phyloP scores from a whole-genome alignment of 1,140 invertebrate species.

The Bilobella aurantiaca region DNA sequence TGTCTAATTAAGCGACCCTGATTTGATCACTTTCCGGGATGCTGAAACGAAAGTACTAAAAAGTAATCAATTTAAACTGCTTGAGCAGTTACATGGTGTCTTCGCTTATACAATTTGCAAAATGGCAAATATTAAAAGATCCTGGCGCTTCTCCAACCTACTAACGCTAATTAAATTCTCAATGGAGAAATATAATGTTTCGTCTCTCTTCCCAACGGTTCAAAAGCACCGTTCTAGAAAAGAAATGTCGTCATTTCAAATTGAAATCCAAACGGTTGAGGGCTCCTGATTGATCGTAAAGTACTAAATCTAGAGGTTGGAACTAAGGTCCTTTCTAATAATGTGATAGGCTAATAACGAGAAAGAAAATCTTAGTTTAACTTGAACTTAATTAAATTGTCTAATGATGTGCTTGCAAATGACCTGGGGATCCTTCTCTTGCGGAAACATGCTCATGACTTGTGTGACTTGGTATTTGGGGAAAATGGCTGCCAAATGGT shows the following conservation, averaged over 20 bases:
- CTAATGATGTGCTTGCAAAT: constrained; percentile 75
- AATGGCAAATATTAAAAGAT: background rate
- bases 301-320: too few relatives aligned
- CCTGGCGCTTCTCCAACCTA: background rate
- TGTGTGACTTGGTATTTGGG: constrained; percentile 74
- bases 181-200: too few relatives aligned
- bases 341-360: background rate
- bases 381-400: constrained; percentile 46
- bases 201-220: too few relatives aligned
- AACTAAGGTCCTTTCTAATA: background rate
- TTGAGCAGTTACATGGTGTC: constrained; percentile 24
- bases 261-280: too few relatives aligned
- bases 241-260: too few relatives aligned
- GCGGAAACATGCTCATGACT: constrained; percentile 72
- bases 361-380: background rate
- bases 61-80: constrained; percentile 15
- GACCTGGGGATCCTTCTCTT: constrained; percentile 74
- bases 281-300: too few relatives aligned
- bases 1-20: too few relatives aligned
- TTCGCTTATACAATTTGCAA: constrained; percentile 9
- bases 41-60: too few relatives aligned
- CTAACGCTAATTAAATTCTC: background rate
- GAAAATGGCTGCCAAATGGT: constrained; percentile 75
- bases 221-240: too few relatives aligned
- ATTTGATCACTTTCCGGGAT: too few relatives aligned